These are phyloP conservation scores for Somateria mollissima DNA, from an alignment of 2,797 vertebrate species.

Conservation along the genomic window DNA sequence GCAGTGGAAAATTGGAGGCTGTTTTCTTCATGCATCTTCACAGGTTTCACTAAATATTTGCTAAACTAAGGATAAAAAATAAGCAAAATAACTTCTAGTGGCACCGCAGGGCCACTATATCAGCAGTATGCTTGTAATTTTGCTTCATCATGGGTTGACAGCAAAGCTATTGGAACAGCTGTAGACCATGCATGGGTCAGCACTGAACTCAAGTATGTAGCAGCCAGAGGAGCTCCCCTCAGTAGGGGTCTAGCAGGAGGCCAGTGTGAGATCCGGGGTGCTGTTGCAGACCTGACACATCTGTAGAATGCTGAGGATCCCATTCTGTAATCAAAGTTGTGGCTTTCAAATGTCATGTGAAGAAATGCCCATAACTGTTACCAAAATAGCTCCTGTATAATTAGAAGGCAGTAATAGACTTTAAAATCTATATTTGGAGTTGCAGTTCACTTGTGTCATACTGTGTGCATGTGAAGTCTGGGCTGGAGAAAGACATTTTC, in stretches of 20 bases:
- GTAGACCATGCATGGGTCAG: background rate
- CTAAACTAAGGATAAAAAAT: background rate
- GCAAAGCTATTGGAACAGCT: background rate
- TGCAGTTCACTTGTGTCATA: background rate
- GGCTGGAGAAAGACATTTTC: background rate
- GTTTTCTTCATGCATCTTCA: background rate
- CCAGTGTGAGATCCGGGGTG: background rate
- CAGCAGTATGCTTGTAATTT: background rate
- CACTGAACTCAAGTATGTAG: background rate
- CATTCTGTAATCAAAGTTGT: background rate
- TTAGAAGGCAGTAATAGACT: background rate
- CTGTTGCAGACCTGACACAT: background rate
- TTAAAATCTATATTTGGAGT: background rate
- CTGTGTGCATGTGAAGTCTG: background rate
- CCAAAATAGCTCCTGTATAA: background rate
- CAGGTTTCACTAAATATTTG: background rate
- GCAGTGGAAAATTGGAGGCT: rapidly evolving
- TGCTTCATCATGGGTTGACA: background rate
- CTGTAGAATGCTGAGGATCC: background rate
- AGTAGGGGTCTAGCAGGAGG: background rate
- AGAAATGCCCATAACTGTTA: background rate
- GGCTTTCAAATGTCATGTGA: background rate
- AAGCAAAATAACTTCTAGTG: background rate
- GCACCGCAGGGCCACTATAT: background rate
- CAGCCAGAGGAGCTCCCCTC: background rate